phyloP scores from a whole-genome alignment of 2,888 invertebrate species.

The Sussaba pulchella region DNA sequence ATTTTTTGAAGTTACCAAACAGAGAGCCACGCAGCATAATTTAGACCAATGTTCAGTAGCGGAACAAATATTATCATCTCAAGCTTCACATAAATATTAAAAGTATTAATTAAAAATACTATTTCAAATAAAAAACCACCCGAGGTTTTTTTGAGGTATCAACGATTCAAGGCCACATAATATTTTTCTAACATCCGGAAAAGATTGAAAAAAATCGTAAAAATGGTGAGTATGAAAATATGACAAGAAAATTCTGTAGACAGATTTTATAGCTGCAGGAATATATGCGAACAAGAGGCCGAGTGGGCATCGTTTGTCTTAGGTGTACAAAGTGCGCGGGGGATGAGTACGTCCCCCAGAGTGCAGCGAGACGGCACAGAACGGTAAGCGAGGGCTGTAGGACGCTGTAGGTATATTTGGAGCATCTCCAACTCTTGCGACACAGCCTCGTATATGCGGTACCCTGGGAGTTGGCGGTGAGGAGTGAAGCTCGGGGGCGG shows the following conservation, averaged over 20 bases:
- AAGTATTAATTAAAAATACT: no score
- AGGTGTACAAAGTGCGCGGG: constrained; percentile 5
- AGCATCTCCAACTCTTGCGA: constrained; percentile 59
- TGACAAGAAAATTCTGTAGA: background rate
- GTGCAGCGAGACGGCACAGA: constrained; percentile 56
- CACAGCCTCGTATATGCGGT: constrained; percentile 59
- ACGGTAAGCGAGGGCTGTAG: constrained; percentile 50
- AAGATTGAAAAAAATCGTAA: background rate
- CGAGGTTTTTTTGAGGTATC: no score
- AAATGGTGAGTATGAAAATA: background rate
- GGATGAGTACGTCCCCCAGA: constrained; percentile 27
- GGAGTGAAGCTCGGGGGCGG: constrained; percentile 40
- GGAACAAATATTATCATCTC: no score
- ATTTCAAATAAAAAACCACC: no score
- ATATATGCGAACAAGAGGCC: constrained; percentile 11
- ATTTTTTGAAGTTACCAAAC: no score
- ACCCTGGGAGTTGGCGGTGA: constrained; percentile 26
- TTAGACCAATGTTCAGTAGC: no score
- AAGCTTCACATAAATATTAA: no score
- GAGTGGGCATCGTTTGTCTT: constrained; percentile 22
- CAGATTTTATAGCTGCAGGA: background rate
- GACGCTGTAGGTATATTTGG: constrained; percentile 58
- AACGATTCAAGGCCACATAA: no score
- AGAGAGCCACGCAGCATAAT: no score
- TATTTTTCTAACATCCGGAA: no score